Evolutionary conservation across 2,888 invertebrate species (phyloP).

Genomic region (Dryobotodes eremita): DNA sequence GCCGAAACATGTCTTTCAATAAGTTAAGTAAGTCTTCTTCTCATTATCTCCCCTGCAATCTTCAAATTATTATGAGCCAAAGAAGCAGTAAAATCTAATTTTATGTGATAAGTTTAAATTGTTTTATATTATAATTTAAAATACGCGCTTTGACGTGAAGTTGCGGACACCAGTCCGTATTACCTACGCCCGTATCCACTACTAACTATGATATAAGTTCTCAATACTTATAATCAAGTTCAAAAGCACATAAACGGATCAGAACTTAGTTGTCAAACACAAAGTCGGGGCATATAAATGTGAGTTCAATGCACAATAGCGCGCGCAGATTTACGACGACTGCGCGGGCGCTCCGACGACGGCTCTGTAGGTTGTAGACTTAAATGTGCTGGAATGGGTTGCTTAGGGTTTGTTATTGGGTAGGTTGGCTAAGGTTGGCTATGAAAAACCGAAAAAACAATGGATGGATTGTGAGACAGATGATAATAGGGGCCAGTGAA

Average conservation of each 20-base stretch:
- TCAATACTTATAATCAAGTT: slow-evolving; percentile 41
- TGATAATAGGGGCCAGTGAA: too few species aligned
- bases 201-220: neutral
- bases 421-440: neutral
- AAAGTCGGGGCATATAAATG: slow-evolving; percentile 57
- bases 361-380: slow-evolving; percentile 14
- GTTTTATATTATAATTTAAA: neutral
- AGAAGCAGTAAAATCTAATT: neutral
- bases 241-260: slow-evolving; percentile 47
- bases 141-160: too few species aligned
- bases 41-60: too few species aligned
- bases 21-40: neutral
- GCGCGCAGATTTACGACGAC: slow-evolving; percentile 65
- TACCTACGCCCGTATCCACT: neutral
- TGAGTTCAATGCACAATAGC: slow-evolving; percentile 65
- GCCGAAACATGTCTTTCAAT: neutral
- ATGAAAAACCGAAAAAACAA: too few species aligned
- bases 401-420: too few species aligned
- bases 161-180: neutral
- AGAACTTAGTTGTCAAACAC: slow-evolving; percentile 51
- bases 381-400: slow-evolving; percentile 48
- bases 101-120: neutral
- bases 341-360: slow-evolving; percentile 47
- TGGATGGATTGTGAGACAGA: too few species aligned
- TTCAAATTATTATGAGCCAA: neutral